Base-by-base conservation (phyloP, 2,888 invertebrate genomes). In the Lymantria monacha region DNA sequence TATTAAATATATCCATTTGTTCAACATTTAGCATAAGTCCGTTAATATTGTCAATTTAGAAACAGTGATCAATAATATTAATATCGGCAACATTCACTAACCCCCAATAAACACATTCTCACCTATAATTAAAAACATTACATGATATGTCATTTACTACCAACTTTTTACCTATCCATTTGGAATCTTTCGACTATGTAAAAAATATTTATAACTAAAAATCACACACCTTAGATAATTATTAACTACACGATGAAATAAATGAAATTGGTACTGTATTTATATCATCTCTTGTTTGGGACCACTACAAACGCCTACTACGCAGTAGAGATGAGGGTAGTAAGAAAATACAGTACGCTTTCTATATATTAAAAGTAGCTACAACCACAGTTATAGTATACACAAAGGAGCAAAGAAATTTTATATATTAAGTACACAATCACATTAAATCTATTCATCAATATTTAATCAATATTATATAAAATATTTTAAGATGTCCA, bases 71-170 rank as follows among this genome's bases (percentile, higher is more conserved):
- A 52, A 67, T 68, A 78, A 22, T 72, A 70, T 72, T 72, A 70
- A 74, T 72, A 70, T 72, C 73, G 64, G 74, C 70, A 65, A 72
- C 75, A 65, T 65, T 84, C 82, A 81, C 82, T 89, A 87, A 87
- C 88, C 88, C 72, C 22, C 22, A 22, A 22, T 3, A 22, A 73
- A 69, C 70, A 57, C 73, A 68, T 64, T 65, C 68, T 66, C 70
- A 76, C 74, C 74, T 76, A 74, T 81, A 82, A 82, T 84, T 72
- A 75, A 73, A 87, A 88, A 85, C 83, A 81, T 84, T 84, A 84
- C 81, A 77, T 91, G 91, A 91, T 91, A 91, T 91, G 91, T 91
- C 78, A 90, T 87, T 87, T 84, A 78, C 88, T 89, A 87, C 81
- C 83, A 70, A 74, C 78, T 66, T 73, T n/a, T 75, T 73, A 66